These are phyloP conservation scores for Minunthozetes semirufus DNA, from an alignment of 2,888 invertebrate genomes.

Conservation along the genomic window DNA sequence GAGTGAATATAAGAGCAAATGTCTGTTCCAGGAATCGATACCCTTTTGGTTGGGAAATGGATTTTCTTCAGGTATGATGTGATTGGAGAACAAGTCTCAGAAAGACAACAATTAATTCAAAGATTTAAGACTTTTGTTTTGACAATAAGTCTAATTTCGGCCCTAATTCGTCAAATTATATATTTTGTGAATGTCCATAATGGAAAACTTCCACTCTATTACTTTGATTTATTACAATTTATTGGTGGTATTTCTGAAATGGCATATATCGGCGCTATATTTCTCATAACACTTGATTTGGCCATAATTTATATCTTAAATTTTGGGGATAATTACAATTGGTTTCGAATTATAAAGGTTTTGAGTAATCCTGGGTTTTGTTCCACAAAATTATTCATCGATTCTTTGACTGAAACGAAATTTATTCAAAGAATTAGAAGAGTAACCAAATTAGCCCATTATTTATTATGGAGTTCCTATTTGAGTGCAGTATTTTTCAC, in stretches of 20 bases:
- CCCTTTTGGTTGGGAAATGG: not conserved
- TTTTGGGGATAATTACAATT: not conserved
- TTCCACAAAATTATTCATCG: not conserved
- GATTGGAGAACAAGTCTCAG: not conserved
- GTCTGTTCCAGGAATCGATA: not conserved
- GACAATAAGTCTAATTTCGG: not conserved
- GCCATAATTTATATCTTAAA: not conserved
- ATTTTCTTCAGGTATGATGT: not conserved
- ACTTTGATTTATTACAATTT: not conserved
- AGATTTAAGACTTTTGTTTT: not conserved
- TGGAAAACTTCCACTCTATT: not conserved
- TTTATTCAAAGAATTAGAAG: no score
- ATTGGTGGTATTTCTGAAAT: not conserved
- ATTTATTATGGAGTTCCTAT: not conserved
- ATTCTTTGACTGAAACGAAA: not conserved
- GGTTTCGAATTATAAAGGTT: not conserved
- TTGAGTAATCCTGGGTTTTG: no score
- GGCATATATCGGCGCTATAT: not conserved
- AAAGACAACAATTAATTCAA: not conserved
- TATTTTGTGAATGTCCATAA: not conserved
- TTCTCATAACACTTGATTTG: not conserved
- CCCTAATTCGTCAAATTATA: not conserved
- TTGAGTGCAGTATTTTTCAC: not conserved
- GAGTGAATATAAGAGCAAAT: no score
- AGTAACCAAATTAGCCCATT: not conserved